A percentile compares a stretch with the other conserved stretches of the same genome.
These are phyloP conservation scores for Spilogale gracilis DNA, from an alignment of 2,113 vertebrate genomes.

Conservation along the genomic window DNA sequence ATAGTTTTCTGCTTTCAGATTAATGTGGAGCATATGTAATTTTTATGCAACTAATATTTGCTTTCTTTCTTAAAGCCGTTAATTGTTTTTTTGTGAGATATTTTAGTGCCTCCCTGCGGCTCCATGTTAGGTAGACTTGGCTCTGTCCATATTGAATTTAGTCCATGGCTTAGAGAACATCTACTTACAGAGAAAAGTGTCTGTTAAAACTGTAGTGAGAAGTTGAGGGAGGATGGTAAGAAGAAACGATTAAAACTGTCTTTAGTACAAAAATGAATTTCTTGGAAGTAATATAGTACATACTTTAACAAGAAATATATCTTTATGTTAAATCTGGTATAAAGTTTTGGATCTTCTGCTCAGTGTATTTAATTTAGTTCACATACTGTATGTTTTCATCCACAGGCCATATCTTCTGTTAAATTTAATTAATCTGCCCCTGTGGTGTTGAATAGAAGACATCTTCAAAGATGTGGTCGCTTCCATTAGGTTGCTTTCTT, in stretches of 20 bases:
- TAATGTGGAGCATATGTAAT: neutral
- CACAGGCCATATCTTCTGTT: constrained; percentile 41
- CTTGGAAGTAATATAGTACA: neutral
- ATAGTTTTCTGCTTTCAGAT: constrained; percentile 59
- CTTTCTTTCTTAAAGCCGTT: neutral
- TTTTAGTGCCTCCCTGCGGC: neutral
- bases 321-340: constrained; percentile 41
- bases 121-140: neutral
- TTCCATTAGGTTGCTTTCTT: constrained; percentile 34
- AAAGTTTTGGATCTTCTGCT: neutral
- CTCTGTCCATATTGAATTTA: constrained; percentile 4
- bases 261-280: constrained; percentile 15
- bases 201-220: constrained; percentile 29
- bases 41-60: neutral
- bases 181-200: constrained; percentile 10
- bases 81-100: neutral
- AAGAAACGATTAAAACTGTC: constrained; percentile 47
- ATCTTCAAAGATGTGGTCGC: constrained; percentile 22
- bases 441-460: neutral
- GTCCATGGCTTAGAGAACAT: neutral
- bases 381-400: constrained; percentile 48
- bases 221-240: neutral
- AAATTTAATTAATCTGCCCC: constrained; percentile 60
- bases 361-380: constrained; percentile 63
- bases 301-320: constrained; percentile 6